phyloP scores from a whole-genome alignment of 2,888 invertebrate species.

The Matsumyia berberina region DNA sequence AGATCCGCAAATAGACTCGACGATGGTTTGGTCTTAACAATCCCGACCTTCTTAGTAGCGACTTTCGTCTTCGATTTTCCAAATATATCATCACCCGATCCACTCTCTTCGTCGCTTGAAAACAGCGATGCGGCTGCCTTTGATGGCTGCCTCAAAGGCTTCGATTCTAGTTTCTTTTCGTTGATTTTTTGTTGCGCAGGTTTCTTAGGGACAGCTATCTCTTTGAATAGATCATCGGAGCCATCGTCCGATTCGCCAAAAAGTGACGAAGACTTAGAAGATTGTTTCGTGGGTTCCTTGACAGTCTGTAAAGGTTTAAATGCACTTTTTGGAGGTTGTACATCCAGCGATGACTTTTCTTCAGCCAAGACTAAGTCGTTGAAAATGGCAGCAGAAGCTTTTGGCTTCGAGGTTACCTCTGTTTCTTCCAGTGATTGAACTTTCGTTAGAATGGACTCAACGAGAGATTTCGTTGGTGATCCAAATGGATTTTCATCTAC shows the following conservation, averaged over 20 bases:
- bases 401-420: neutral
- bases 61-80: conserved; percentile 48
- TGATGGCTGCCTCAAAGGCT: conserved; percentile 10
- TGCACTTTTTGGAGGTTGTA: neutral
- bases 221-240: conserved; percentile 64
- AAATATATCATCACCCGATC: conserved; percentile 67
- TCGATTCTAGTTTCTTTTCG: conserved; percentile 29
- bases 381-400: neutral
- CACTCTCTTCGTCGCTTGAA: conserved; percentile 65
- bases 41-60: conserved; percentile 22
- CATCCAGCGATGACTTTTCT: neutral
- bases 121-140: conserved; percentile 55
- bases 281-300: neutral
- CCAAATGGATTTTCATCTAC: conserved; percentile 55
- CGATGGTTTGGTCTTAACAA: conserved; percentile 32
- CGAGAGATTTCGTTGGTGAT: conserved; percentile 24
- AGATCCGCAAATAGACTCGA: conserved; percentile 74
- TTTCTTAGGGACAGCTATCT: conserved; percentile 26
- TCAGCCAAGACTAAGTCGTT: neutral
- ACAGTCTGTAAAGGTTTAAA: neutral
- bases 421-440: neutral
- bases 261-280: conserved; percentile 23
- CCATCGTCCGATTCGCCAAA: conserved; percentile 67
- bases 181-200: neutral
- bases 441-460: neutral